These are phyloP conservation scores for Papilio protenor DNA, from an alignment of 2,888 invertebrate species.

Conservation along the genomic window DNA sequence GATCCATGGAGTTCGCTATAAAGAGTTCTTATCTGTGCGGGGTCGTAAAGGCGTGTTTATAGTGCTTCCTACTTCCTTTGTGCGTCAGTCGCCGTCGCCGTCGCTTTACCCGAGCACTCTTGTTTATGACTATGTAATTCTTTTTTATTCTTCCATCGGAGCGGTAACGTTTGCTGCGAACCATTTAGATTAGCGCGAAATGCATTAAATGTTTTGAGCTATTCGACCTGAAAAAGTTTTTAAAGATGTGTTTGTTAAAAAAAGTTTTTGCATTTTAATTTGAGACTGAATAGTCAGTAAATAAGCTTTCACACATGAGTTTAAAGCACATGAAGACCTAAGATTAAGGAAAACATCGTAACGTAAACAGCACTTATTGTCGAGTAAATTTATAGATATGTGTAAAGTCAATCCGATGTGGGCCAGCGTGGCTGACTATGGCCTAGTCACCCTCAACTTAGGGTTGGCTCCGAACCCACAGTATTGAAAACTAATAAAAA, in stretches of 20 bases:
- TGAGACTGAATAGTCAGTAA: no score
- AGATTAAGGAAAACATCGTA: no score
- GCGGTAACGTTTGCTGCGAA: slow-evolving; percentile 16
- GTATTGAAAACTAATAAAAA: not conserved
- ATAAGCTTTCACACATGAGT: no score
- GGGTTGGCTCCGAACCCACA: not conserved
- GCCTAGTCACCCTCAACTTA: no score
- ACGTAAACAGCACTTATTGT: no score
- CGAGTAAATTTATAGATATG: no score
- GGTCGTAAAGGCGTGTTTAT: slow-evolving; percentile 55
- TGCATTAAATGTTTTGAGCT: slow-evolving; percentile 6
- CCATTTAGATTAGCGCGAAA: slow-evolving; percentile 20
- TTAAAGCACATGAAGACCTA: no score
- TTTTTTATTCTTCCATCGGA: slow-evolving; percentile 49
- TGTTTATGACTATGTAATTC: slow-evolving; percentile 51
- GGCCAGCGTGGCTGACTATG: no score
- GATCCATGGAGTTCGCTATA: slow-evolving; percentile 37
- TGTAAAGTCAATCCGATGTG: no score
- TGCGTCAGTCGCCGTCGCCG: slow-evolving; percentile 46
- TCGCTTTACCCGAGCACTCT: slow-evolving; percentile 9
- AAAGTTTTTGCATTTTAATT: not conserved
- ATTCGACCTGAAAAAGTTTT: not conserved
- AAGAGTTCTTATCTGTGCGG: slow-evolving; percentile 37
- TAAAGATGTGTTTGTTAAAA: not conserved
- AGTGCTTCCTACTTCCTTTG: slow-evolving; percentile 60